Base-by-base conservation (phyloP, 2,888 invertebrate species). In the Chrysolina haemoptera region DNA sequence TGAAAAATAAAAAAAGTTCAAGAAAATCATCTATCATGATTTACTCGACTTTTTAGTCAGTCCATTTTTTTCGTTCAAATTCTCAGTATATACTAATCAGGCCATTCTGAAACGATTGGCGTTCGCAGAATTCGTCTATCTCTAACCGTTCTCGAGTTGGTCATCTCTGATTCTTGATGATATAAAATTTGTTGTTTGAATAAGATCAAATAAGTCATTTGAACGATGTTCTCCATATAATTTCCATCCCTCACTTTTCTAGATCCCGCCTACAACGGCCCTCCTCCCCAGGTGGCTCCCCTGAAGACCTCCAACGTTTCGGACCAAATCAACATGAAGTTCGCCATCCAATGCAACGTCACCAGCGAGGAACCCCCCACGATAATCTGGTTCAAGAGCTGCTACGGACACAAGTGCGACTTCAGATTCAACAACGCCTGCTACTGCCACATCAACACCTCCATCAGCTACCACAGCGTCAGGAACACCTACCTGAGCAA, bases 341-440 rank as follows among this genome's bases (percentile, higher is more conserved):
- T 86, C 22, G 85, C 85, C 16, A 85, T 87, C 20, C 86, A 85
- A 40, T 87, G 87, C 76, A 86, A 85, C 72, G 84, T 85, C n/a
- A 83, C 82, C 41, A 86, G 87, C 73, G 81, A 82, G 55, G 82
- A 83, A 16, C 85, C 84, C 0, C 86, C 86, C 0, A 81, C 81
- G 62, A 85, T 87, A 50, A 82, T 84, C 71, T 87, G 87, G 87
- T 85, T 87, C 73, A 87, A 86, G 76, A 84, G 84, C 76, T 85
- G 86, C 68, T 82, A 82, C 72, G 82, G 81, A 8, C 77, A 77
- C 18, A 84, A 82, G 64, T 85, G 86, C 75, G 85, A 86, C 69
- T 81, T 86, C 18, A 76, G 79, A 59, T 83, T 84, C 69, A 80
- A 82, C 20, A 81, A 82, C 62, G 79, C 80, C 27, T 85, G 83